Evolutionary conservation across 2,888 invertebrate genomes (phyloP), one percentile per base, ranked within the genome.

Genomic region (Lamproptera curius): DNA sequence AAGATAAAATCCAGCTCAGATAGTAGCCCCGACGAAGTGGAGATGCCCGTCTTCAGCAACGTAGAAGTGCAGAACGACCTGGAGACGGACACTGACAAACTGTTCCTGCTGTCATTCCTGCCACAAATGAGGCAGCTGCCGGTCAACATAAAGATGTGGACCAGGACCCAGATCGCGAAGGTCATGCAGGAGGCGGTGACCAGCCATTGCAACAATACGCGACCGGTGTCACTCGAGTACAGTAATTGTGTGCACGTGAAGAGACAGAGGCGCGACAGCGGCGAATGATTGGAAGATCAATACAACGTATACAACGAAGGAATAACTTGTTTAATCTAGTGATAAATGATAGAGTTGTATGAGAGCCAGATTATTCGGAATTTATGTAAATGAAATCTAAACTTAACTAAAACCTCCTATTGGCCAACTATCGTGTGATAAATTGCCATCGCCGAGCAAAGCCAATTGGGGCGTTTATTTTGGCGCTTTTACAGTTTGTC

Each of bases 131-230:
- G 74, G 42, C 81, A 80, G 55, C 54, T 87, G 16, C 85, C 85
- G 0, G 52, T 73, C 1, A 71, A 84, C 55, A 68, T 84, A 16
- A 86, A 85, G 65, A 86, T 87, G 86, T 87, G 87, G 87, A 80
- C 76, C 40, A 55, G 86, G 11, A 75, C 84, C 0, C 83, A 84
- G 60, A 81, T 87, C 46, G 85, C 87, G 0, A 81, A 72, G 42
- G 61, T 81, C 0, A 86, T 87, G 86, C 85, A 87, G 57, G 85
- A 86, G 42, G 87, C 87, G 0, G 84, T 86, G 1, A 60, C 62
- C 1, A 69, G 72, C 26, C 78, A 82, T 40, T 80, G 70, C 51
- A 74, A 68, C 36, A 74, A 79, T 42, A 68, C 67, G 0, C 60
- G 57, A 23, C 76, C 78, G 1, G 65, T 62, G n/a, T 1, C 31